A percentile compares a stretch with the other conserved stretches of the same genome.
Evolutionary conservation across 2,888 invertebrate genomes (phyloP).

Genomic region (Volucella inflata): DNA sequence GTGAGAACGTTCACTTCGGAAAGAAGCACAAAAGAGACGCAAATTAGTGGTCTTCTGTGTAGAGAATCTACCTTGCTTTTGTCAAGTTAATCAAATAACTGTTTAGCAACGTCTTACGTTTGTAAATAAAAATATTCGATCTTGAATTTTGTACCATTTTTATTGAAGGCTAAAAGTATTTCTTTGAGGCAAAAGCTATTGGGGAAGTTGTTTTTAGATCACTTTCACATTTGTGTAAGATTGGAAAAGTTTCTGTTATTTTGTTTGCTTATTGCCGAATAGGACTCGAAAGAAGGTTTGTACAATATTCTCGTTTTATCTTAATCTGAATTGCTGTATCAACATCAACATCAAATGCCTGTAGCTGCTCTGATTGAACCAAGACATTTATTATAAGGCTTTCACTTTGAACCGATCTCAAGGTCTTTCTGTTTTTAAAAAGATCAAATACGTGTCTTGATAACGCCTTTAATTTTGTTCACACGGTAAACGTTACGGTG

Average conservation of each 20-base stretch:
- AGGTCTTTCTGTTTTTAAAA: conserved; percentile 10
- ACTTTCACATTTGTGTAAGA: too few species aligned
- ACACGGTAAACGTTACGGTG: neutral
- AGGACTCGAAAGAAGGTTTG: too few species aligned
- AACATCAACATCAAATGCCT: too few species aligned
- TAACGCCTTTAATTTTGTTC: conserved; percentile 14
- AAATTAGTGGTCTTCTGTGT: conserved; percentile 18
- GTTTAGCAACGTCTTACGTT: neutral
- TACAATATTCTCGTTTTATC: too few species aligned
- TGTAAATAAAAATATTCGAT: conserved; percentile 1
- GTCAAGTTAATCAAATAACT: neutral
- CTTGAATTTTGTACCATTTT: neutral
- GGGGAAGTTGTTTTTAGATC: too few species aligned
- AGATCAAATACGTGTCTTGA: conserved; percentile 43
- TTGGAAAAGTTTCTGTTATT: too few species aligned
- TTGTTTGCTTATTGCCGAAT: too few species aligned
- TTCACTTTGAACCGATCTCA: conserved; percentile 52
- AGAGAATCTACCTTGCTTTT: conserved; percentile 12
- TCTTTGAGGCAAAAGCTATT: too few species aligned
- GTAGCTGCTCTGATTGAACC: neutral
- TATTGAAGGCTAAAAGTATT: too few species aligned
- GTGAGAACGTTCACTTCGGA: conserved; percentile 47
- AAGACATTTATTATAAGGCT: conserved; percentile 19
- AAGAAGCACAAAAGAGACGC: conserved; percentile 28
- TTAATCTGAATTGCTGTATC: too few species aligned